phyloP scores from a whole-genome alignment of 2,888 invertebrate genomes.

The Pelosia muscerda region DNA sequence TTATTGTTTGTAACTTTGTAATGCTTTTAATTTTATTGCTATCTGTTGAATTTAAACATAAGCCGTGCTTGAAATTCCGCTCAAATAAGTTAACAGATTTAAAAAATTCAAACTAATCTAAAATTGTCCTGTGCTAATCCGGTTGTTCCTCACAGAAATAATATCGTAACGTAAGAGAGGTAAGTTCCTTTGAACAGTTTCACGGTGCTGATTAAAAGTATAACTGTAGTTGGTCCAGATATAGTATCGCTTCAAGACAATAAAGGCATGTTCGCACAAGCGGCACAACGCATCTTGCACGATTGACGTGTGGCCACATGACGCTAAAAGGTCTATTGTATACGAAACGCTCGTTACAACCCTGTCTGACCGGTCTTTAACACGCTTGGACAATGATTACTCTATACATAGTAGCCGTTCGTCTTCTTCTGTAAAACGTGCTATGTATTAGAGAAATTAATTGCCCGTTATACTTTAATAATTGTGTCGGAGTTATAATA shows the following conservation, averaged over 20 bases:
- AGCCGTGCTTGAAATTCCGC: background rate
- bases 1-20: conserved; percentile 52
- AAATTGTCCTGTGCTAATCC: background rate
- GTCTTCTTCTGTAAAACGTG: conserved; percentile 62
- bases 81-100: background rate
- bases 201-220: conserved; percentile 38
- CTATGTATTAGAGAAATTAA: conserved; percentile 58
- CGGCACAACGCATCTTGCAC: conserved; percentile 62
- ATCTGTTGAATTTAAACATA: conserved; percentile 14
- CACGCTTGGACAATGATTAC: conserved; percentile 84
- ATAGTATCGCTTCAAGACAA: conserved; percentile 55
- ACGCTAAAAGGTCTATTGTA: conserved; percentile 87
- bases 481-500: conserved; percentile 45
- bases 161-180: background rate
- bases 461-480: conserved; percentile 55
- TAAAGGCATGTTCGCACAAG: conserved; percentile 74
- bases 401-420: conserved; percentile 79
- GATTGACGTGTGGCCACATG: conserved; percentile 84
- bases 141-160: background rate
- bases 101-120: background rate
- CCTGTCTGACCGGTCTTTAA: conserved; percentile 83
- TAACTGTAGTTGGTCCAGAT: conserved; percentile 41
- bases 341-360: conserved; percentile 83
- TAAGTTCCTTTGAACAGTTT: conserved; percentile 10
- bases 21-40: conserved; percentile 47